Evolutionary conservation across 1,140 invertebrate species (phyloP).

Genomic region (Nebria ingens): DNA sequence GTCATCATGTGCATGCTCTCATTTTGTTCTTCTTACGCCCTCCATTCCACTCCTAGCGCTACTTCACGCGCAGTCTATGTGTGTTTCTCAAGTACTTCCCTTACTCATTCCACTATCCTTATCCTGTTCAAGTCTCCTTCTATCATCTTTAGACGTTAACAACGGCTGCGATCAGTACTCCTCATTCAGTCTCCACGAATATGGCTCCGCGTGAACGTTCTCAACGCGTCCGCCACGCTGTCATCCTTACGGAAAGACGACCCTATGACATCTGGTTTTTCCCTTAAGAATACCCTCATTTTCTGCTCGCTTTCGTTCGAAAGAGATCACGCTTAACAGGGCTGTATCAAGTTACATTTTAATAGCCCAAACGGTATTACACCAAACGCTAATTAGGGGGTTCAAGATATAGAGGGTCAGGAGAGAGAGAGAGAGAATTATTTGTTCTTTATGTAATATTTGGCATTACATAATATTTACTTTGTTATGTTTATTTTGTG

Average conservation of each 20-base stretch:
- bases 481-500: no score
- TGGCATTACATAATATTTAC: no score
- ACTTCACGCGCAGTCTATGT: neutral
- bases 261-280: conserved; percentile 16
- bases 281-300: conserved; percentile 15
- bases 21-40: neutral
- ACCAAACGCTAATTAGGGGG: no score
- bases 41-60: neutral
- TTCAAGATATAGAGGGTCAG: no score
- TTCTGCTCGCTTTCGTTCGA: conserved; percentile 13
- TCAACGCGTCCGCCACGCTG: neutral
- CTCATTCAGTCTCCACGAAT: neutral
- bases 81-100: no score
- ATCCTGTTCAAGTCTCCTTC: no score
- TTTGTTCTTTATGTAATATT: no score
- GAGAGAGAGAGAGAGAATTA: no score
- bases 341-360: neutral
- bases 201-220: neutral
- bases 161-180: no score
- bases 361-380: no score
- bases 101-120: no score
- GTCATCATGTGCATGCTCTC: neutral
- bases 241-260: neutral
- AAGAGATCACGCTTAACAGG: conserved; percentile 5
- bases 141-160: no score